phyloP scores from a whole-genome alignment of 2,888 invertebrate genomes.

The Callyntrura sp. region DNA sequence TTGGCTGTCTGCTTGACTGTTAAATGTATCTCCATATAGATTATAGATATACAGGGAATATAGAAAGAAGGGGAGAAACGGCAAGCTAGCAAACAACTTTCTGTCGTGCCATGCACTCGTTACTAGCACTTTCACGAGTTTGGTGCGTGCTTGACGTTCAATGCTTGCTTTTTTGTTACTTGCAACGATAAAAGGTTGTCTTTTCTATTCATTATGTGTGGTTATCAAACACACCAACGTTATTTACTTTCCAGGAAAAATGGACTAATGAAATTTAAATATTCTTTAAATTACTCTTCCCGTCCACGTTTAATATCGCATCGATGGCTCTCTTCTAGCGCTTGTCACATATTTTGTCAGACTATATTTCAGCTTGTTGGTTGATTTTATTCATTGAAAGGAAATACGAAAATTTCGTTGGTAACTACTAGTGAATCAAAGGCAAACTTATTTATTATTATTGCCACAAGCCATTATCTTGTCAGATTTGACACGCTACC shows the following conservation, averaged over 20 bases:
- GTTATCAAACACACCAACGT: background rate
- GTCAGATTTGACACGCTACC: background rate
- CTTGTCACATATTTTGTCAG: too few relatives aligned
- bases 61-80: too few relatives aligned
- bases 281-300: background rate
- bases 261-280: constrained; percentile 7
- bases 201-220: constrained; percentile 9
- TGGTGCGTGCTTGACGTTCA: background rate
- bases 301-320: too few relatives aligned
- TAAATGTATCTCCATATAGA: too few relatives aligned
- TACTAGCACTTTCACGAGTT: background rate
- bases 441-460: too few relatives aligned
- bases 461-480: background rate
- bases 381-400: too few relatives aligned
- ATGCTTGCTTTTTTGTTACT: constrained; percentile 1
- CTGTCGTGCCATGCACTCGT: background rate
- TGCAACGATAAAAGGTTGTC: background rate
- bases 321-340: too few relatives aligned
- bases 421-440: background rate
- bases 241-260: constrained; percentile 9
- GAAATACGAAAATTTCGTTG: too few relatives aligned
- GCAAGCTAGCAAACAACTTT: too few relatives aligned
- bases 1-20: too few relatives aligned
- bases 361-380: too few relatives aligned
- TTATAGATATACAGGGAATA: too few relatives aligned